Base-by-base conservation (phyloP, 1,140 invertebrate genomes). In the Neodiprion pinetum region DNA sequence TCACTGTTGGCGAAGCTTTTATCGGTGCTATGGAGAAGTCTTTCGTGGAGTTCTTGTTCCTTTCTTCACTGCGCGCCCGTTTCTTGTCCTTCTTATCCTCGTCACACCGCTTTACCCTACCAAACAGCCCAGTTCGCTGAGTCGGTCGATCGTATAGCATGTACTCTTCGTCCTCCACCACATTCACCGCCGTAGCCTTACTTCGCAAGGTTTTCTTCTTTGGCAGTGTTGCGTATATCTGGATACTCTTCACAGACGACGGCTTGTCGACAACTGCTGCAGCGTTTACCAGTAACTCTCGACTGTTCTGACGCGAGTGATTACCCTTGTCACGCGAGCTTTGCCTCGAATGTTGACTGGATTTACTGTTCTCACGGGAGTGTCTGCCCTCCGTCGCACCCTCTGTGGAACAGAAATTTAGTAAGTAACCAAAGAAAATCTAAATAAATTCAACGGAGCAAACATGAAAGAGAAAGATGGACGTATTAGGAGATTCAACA, bases 161-260 rank as follows among this genome's bases (percentile, higher is more conserved):
- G 76, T 92, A 92, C 79, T 94, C 92, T 78, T 93, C 93, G 81
- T 95, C 92, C 83, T 94, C 93, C 65, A 92, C 91, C 40, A 92
- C 90, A 76, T 92, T 92, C 3, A 90, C 89, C 47, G 87, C 83
- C 23, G 91, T 90, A 1, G 90, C 86, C 72, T 94, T 91, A 61
- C 91, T 92, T 75, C 93, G 92, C 1, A 92, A 82, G 0, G 90
- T 91, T 83, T 95, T 96, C 85, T 96, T 96, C 87, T 97, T 97
- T 1, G 96, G 96, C 12, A 97, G 84, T 4, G 96, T 97, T 0
- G 95, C 96, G 82, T 97, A 97, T 76, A 97, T 96, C 87, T 96
- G 95, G 71, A 97, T 96, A 81, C 91, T 95, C 82, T 94, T 94
- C 69, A 74, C 82, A 50, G 81, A 79, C 3, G 86, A 84, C 1